A percentile compares a stretch with the other conserved stretches of the same genome.
phyloP scores from a whole-genome alignment of 64 coral and sea anemone genomes.

The Orbicella faveolata region DNA sequence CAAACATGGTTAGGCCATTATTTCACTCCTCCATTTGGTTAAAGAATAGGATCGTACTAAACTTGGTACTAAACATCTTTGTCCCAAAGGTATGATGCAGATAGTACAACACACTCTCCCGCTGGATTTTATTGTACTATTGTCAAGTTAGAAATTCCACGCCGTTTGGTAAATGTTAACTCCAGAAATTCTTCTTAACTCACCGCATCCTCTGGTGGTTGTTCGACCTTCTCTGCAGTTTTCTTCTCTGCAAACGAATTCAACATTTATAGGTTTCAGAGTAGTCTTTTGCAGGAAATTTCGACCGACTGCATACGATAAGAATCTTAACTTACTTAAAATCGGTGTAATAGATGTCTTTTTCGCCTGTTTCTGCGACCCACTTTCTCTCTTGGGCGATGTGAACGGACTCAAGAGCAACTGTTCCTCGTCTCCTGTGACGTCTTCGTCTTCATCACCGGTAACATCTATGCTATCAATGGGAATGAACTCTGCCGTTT shows the following conservation, averaged over 20 bases:
- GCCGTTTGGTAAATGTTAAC: not conserved
- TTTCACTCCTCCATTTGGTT: too few species aligned
- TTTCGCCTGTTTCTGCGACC: slow-evolving; percentile 1
- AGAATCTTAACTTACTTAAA: slow-evolving; percentile 5
- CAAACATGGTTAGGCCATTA: too few species aligned
- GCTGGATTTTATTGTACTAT: too few species aligned
- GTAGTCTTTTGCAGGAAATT: not conserved
- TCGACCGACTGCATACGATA: not conserved
- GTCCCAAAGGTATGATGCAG: too few species aligned
- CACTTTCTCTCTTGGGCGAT: not conserved
- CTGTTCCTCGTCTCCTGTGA: not conserved
- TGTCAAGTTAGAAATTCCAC: too few species aligned
- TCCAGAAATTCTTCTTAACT: not conserved
- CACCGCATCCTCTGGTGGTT: not conserved
- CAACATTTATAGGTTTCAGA: not conserved
- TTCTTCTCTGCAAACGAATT: slow-evolving; percentile 18
- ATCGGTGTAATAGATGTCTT: slow-evolving; percentile 26
- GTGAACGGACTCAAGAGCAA: not conserved
- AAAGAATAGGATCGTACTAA: too few species aligned
- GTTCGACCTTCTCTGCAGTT: not conserved
- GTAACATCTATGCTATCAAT: slow-evolving; percentile 13
- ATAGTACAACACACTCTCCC: too few species aligned
- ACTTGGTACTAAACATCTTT: too few species aligned
- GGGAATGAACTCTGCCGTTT: slow-evolving; percentile 30
- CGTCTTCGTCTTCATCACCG: slow-evolving; percentile 15